These are phyloP conservation scores for Agonopterix subpropinquella DNA, from an alignment of 2,888 invertebrate genomes.

Conservation along the genomic window DNA sequence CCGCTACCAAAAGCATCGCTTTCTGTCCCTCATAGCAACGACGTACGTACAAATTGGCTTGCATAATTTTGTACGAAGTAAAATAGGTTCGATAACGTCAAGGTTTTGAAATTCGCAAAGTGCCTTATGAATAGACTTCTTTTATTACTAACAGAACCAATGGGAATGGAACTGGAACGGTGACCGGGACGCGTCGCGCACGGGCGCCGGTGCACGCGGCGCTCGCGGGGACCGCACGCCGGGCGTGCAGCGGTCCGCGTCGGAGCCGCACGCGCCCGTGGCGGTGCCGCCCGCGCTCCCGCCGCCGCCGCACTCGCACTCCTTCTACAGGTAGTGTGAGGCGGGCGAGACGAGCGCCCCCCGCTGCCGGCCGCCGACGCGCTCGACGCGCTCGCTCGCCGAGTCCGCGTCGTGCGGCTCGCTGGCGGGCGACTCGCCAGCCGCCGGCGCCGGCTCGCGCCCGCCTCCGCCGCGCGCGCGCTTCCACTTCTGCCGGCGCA, in stretches of 20 bases:
- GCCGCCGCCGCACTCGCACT: conserved; percentile 71
- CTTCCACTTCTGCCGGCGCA: conserved; percentile 65
- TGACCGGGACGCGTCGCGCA: conserved; percentile 25
- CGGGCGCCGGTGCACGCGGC: conserved; percentile 27
- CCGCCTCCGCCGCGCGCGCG: conserved; percentile 41
- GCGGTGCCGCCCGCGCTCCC: conserved; percentile 59
- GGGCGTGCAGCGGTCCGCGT: conserved; percentile 76
- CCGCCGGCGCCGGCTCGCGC: conserved; percentile 25
- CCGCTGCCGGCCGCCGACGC: conserved; percentile 59
- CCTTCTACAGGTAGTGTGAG: conserved; percentile 73
- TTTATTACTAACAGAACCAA: conserved; percentile 13
- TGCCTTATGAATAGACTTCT: background rate
- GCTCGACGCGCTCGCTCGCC: conserved; percentile 63
- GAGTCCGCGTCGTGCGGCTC: conserved; percentile 67
- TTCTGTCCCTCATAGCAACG: conserved; percentile 59
- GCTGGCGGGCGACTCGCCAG: conserved; percentile 31
- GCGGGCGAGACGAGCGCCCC: conserved; percentile 68
- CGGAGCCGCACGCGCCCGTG: conserved; percentile 77
- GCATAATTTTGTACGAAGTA: background rate
- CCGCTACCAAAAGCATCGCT: conserved; percentile 58
- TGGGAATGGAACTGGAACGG: conserved; percentile 68
- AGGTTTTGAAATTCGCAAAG: background rate
- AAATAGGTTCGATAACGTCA: background rate
- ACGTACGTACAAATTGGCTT: conserved; percentile 26
- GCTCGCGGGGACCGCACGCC: conserved; percentile 57